Conservation (phyloP, 1,140 invertebrate genomes). For the Drosophila ohnishii region DNA sequence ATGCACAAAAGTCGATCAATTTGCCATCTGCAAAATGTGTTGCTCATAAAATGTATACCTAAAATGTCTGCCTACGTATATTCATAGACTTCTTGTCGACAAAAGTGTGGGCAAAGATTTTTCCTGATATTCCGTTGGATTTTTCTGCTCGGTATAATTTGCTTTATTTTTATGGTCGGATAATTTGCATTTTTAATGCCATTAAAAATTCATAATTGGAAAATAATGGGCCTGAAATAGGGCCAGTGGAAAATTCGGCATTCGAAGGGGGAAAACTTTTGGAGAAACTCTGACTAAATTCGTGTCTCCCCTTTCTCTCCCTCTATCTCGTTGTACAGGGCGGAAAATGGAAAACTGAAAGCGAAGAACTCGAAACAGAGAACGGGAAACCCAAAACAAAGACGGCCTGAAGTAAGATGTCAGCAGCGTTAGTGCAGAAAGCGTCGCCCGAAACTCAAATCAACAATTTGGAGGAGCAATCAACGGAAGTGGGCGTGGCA, state of each 20-base stretch:
- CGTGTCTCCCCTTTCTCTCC: neutral
- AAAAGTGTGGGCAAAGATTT: constrained; percentile 42
- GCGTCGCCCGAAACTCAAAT: constrained; percentile 19
- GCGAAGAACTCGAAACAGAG: constrained; percentile 12
- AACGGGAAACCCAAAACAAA: constrained; percentile 52
- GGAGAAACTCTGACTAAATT: constrained; percentile 30
- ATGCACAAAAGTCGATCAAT: constrained; percentile 6
- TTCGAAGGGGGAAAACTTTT: constrained; percentile 19
- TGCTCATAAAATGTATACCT: constrained; percentile 11
- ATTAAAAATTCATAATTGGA: constrained; percentile 73
- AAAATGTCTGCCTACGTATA: constrained; percentile 16
- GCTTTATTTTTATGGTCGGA: constrained; percentile 54
- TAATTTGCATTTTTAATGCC: constrained; percentile 67
- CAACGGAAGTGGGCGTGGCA: constrained; percentile 32
- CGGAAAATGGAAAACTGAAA: constrained; percentile 58
- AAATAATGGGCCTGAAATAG: constrained; percentile 54
- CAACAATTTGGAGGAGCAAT: constrained; percentile 18
- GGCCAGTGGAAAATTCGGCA: constrained; percentile 12
- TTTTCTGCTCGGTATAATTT: constrained; percentile 26
- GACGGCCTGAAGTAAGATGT: constrained; percentile 35
- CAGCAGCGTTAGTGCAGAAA: constrained; percentile 32
- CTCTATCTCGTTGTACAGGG: constrained; percentile 7
- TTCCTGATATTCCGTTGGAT: constrained; percentile 22
- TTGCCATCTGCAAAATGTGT: constrained; percentile 17
- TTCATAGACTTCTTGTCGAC: constrained; percentile 19